Base-by-base conservation (phyloP, 2,888 invertebrate genomes). In the Alloscopus bannaensis region DNA sequence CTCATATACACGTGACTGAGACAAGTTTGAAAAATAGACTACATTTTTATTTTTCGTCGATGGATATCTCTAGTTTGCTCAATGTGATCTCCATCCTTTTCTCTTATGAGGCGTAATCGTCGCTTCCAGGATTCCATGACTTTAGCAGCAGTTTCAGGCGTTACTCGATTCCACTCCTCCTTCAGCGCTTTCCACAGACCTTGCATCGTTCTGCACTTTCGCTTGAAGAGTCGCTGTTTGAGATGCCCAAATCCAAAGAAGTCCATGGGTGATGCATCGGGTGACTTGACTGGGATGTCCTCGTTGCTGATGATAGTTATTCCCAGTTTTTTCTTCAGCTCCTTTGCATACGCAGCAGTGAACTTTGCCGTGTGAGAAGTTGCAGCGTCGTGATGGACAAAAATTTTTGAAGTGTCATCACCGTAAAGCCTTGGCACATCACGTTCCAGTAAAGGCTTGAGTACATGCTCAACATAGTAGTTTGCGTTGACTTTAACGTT, bases 341-440 rank as follows among this genome's bases (percentile, higher is more conserved):
- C 59, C n/a, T 28, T 22, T 3, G 70, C 70, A 28, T 70, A 70
- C 2, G 16, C n/a, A 2, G 26, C 28, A 3, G 70, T 60, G 6
- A 62, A 3, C 20, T n/a, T 2, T 3, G 81, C 70, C 0, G 72
- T 72, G 47, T 81, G 71, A 0, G 77, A 52, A 0, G 50, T 16
- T 1, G 71, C 72, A 6, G 50, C 42, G 20, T 81, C 81, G 36
- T 81, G 81, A 24, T 72, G 76, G 20, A 72, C 57, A 16, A 50
- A 26, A 2, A 81, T 66, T 31, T 81, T 81, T 3, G 8, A 2
- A 2, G 45, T 18, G 28, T 77, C 81, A 16, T 57, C 57, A 11
- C 59, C 28, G 24, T 68, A 80, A 28, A 80, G 20, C 1, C n/a
- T n/a, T 24, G 68, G 66, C 0, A 36, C 36, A 36, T 36, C 8